Percentiles rank a stretch among this genome's conserved stretches.
Evolutionary conservation across 2,113 vertebrate species (phyloP).

Genomic region (Fulica atra): DNA sequence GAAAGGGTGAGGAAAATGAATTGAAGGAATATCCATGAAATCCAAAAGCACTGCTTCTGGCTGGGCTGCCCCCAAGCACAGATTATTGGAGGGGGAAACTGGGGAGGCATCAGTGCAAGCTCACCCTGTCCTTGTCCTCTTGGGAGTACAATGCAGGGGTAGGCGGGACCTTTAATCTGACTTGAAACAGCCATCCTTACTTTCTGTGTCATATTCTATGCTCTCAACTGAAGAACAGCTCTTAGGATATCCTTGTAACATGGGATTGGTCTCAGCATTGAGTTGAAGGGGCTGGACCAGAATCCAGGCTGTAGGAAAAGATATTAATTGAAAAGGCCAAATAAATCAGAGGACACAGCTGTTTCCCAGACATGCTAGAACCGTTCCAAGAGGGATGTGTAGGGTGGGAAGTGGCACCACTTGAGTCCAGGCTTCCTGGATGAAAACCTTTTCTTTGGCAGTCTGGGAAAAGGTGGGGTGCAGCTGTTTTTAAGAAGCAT

Average conservation of each 20-base stretch:
- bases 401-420: not conserved
- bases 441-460: not conserved
- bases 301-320: not conserved
- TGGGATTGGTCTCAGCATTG: accelerated
- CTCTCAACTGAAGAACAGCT: not conserved
- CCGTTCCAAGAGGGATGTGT: not conserved
- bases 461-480: not conserved
- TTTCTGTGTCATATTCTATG: not conserved
- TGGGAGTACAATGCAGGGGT: not conserved
- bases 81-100: accelerated
- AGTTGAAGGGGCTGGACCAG: not conserved
- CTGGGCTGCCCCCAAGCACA: not conserved
- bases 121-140: not conserved
- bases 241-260: not conserved
- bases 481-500: not conserved
- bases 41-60: not conserved
- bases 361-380: not conserved
- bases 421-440: not conserved
- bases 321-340: not conserved
- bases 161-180: not conserved
- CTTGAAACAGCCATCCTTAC: not conserved
- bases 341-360: not conserved
- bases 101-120: not conserved
- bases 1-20: not conserved
- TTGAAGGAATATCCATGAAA: not conserved